Conservation (phyloP, 1,140 invertebrate species). For the Rhagoletis pomonella region DNA sequence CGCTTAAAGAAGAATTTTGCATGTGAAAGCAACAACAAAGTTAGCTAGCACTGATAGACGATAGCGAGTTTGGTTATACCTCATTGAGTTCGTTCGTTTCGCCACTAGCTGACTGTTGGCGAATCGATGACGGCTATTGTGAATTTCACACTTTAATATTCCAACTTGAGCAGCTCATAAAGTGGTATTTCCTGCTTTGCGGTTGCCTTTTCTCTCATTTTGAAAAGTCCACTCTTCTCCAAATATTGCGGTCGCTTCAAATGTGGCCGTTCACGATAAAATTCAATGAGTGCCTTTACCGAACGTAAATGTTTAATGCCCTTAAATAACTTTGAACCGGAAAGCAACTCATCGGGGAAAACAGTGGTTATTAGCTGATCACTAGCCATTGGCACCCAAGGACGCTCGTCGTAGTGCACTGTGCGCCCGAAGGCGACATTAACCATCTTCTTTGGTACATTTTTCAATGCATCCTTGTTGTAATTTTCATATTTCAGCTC, state of each 20-base stretch:
- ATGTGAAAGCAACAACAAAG: too few species aligned
- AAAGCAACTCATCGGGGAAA: conserved; percentile 68
- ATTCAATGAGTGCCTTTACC: conserved; percentile 66
- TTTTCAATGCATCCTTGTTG: conserved; percentile 64
- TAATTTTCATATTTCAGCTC: conserved; percentile 70
- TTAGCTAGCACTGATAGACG: too few species aligned
- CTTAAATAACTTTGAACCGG: conserved; percentile 68
- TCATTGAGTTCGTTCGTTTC: too few species aligned
- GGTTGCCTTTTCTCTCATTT: conserved; percentile 59
- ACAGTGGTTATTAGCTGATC: conserved; percentile 66
- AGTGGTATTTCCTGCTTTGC: conserved; percentile 64
- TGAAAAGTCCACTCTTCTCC: conserved; percentile 64
- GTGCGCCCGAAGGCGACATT: conserved; percentile 70
- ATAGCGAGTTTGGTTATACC: too few species aligned
- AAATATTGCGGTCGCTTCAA: conserved; percentile 66
- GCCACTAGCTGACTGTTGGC: too few species aligned
- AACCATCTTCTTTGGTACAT: conserved; percentile 59
- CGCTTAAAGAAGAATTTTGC: too few species aligned
- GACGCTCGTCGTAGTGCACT: conserved; percentile 66
- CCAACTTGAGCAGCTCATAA: conserved; percentile 64
- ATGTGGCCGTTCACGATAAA: conserved; percentile 64
- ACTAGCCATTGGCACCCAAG: conserved; percentile 63
- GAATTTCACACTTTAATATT: conserved; percentile 22
- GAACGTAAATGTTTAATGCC: conserved; percentile 70
- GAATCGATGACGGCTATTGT: too few species aligned